Evolutionary conservation across 2,113 vertebrate species (phyloP), one percentile per base, ranked within the genome.

Genomic region (Anser brachyrhynchus): DNA sequence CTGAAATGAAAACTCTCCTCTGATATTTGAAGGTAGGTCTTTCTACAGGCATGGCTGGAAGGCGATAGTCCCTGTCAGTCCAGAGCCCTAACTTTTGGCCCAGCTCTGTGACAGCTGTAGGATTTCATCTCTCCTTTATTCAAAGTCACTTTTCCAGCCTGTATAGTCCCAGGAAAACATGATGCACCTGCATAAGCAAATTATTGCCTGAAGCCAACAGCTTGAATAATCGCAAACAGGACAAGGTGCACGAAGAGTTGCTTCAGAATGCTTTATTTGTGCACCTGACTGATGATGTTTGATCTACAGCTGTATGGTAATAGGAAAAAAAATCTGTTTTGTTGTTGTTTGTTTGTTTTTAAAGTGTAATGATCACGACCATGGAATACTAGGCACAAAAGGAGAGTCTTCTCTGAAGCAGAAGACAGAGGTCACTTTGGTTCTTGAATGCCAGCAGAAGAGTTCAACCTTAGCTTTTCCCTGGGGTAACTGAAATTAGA

Each of bases 241-340:
- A 72, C 57, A 74, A 91, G 78, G 70, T 49, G 71, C 65, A 52
- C 26, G 58, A 88, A 86, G 31, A 91, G 78, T 94, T 84, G 61
- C 46, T 89, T 84, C 25, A 55, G 69, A 91, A 92, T 91, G 70
- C 84, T 96, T 94, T 92, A 87, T 89, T 96, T 57, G 84, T 89
- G 66, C 37, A 82, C 29, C 57, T 94, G 77, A 84, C 59, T 93
- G 90, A 87, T 82, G 73, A 89, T 64, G 31, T 78, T 67, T 84
- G 66, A 35, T 83, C 74, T 84, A 64, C 51, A 87, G 73, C 65
- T 81, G 81, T 78, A 51, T 37, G 61, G 44, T 59, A 67, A 93
- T 31, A 49, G 11, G 41, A 22, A 46, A 55, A 52, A 71, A 64
- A 65, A 52, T 26, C 51, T 52, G 12, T 54, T 20, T 6, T 7